phyloP scores from a whole-genome alignment of 2,888 invertebrate species.

The Tuta absoluta region DNA sequence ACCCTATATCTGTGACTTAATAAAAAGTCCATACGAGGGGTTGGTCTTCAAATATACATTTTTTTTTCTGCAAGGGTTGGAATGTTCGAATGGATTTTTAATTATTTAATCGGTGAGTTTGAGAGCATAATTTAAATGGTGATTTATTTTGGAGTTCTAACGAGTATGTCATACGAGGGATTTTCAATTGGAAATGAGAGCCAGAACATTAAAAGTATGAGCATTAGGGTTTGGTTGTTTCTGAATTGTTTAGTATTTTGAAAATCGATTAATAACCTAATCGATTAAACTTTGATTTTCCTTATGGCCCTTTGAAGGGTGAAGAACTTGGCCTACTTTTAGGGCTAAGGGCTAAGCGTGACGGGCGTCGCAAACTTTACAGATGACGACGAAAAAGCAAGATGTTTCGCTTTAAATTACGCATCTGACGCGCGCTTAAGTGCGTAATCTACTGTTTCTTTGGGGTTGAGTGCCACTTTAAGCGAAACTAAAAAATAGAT shows the following conservation, averaged over 20 bases:
- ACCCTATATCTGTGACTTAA: conserved; percentile 60
- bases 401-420: conserved; percentile 40
- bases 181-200: neutral
- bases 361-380: conserved; percentile 24
- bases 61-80: conserved; percentile 25
- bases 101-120: conserved; percentile 16
- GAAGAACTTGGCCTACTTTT: conserved; percentile 10
- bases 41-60: conserved; percentile 29
- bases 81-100: conserved; percentile 24
- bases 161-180: neutral
- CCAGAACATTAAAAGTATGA: neutral
- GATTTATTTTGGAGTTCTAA: neutral
- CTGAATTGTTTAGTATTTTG: neutral
- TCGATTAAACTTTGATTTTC: conserved; percentile 5
- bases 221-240: neutral
- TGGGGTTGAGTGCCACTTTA: conserved; percentile 22
- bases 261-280: neutral
- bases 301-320: neutral
- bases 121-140: neutral
- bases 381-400: conserved; percentile 34
- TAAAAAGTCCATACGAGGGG: conserved; percentile 48
- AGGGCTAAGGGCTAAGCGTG: conserved; percentile 23
- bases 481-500: conserved; percentile 8
- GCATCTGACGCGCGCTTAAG: conserved; percentile 33
- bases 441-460: conserved; percentile 36